A percentile compares a stretch with the other conserved stretches of the same genome.
These are phyloP conservation scores for Etheostoma nigrum DNA, from an alignment of 2,797 vertebrate species.

Conservation along the genomic window DNA sequence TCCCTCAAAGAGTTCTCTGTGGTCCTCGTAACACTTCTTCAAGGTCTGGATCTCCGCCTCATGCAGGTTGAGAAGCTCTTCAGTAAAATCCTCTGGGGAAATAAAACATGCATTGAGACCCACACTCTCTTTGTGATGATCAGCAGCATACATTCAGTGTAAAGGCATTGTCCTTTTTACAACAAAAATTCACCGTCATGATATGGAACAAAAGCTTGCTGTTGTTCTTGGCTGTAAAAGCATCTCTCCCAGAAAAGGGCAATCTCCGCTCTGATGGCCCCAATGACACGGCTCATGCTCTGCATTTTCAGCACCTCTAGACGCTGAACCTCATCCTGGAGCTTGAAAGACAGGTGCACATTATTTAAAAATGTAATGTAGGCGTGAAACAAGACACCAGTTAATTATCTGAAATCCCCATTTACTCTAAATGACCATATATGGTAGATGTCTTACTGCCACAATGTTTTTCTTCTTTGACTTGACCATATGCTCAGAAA, in stretches of 20 bases:
- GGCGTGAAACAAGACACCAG: not conserved
- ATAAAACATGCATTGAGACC: not conserved
- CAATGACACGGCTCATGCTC: slow-evolving; percentile 88
- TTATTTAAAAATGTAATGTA: not conserved
- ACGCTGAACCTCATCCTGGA: slow-evolving; percentile 86
- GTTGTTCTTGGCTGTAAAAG: slow-evolving; percentile 90
- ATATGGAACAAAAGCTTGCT: slow-evolving; percentile 85
- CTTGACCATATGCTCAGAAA: slow-evolving; percentile 81
- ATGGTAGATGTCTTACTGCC: slow-evolving; percentile 85
- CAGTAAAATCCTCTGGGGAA: slow-evolving; percentile 88
- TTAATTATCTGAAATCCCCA: not conserved
- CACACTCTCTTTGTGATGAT: not conserved
- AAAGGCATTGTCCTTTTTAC: not conserved
- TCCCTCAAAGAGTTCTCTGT: slow-evolving; percentile 91
- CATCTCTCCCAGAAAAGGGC: slow-evolving; percentile 90
- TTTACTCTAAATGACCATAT: not conserved
- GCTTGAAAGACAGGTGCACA: slow-evolving; percentile 48
- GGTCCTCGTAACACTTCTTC: slow-evolving; percentile 85
- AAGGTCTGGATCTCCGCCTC: slow-evolving; percentile 86
- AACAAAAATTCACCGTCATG: slow-evolving; percentile 56
- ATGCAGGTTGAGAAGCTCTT: slow-evolving; percentile 88
- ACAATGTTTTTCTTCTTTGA: slow-evolving; percentile 85
- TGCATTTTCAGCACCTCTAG: slow-evolving; percentile 90
- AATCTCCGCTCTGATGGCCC: slow-evolving; percentile 87
- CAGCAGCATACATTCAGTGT: not conserved